These are phyloP conservation scores for Acrocephalus arundinaceus DNA, from an alignment of 2,113 vertebrate species.

Conservation along the genomic window DNA sequence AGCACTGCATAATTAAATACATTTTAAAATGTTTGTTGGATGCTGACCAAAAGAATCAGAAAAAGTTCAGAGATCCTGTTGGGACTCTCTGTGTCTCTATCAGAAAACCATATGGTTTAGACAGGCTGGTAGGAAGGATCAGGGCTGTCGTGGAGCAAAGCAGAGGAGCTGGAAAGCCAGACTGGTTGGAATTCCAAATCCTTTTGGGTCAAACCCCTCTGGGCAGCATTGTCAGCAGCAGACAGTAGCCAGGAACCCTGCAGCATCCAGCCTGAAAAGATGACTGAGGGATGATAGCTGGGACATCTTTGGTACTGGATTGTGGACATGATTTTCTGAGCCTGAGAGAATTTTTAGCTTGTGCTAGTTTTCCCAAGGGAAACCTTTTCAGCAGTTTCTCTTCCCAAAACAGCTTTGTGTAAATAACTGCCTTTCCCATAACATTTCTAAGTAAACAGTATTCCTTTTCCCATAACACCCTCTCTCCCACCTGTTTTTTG, in stretches of 20 bases:
- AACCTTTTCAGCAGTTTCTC: too few relatives aligned
- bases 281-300: not conserved
- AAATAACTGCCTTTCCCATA: too few relatives aligned
- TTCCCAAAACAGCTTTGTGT: too few relatives aligned
- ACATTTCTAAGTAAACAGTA: too few relatives aligned
- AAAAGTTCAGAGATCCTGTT: not conserved
- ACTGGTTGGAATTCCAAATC: not conserved
- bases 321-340: too few relatives aligned
- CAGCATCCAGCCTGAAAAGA: not conserved
- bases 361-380: too few relatives aligned
- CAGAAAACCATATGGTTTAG: not conserved
- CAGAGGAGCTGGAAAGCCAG: not conserved
- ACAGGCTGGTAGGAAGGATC: not conserved
- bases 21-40: not conserved
- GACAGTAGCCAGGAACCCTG: not conserved
- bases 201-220: not conserved
- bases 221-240: not conserved
- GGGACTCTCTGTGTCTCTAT: not conserved
- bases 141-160: not conserved
- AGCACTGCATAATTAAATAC: not conserved
- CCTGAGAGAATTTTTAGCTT: too few relatives aligned
- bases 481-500: too few relatives aligned
- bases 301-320: not conserved
- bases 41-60: not conserved
- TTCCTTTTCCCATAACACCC: too few relatives aligned